Evolutionary conservation across 92 coral and sea anemone species (phyloP), one percentile per base, ranked within the genome.

Genomic region (Chrysogorgia sp.): DNA sequence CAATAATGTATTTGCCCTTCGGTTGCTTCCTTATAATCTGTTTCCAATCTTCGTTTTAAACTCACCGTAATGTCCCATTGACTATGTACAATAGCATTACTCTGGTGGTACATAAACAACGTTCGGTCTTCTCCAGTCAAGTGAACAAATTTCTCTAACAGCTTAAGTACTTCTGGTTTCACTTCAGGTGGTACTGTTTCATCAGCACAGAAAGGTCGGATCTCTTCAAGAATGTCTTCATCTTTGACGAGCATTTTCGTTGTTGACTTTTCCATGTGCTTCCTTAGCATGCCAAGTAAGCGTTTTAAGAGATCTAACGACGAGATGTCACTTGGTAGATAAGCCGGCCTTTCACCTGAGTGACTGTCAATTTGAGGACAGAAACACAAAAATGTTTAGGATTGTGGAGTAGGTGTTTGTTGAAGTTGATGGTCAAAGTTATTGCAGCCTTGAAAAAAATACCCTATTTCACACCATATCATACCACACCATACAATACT

Each of bases 91-190:
- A 93, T 85, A 25, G 98, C 92, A 45, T 91, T 93, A 14, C 97
- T 93, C 77, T 93, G 98, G 79, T 89, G 88, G 69, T 81, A 93
- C 40, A 93, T 72, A 49, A 93, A 66, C 69, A 89, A 59, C 49
- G 86, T 91, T 20, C 91, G 89, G 70, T 93, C 98, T 34, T 93
- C 98, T 20, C 98, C 98, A 31, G 90, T 91, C 64, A 93, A 82
- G 40, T 93, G 87, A 69, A 93, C 88, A 4, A 87, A 82, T 23
- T 67, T 85, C 81, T 91, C 98, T 30, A 91, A 62, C 34, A 84
- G 56, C 65, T 88, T 90, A 20, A 93, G 88, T 13, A 93, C 97
- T 37, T 74, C 84, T 35, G 93, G 90, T 79, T 93, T 93, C 19
- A 67, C 81, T 47, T 81, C 74, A 34, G 92, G 86, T 10, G 97